A percentile compares a stretch with the other conserved stretches of the same genome.
Evolutionary conservation across 2,797 vertebrate species (phyloP).

Genomic region (Poecilia wingei): DNA sequence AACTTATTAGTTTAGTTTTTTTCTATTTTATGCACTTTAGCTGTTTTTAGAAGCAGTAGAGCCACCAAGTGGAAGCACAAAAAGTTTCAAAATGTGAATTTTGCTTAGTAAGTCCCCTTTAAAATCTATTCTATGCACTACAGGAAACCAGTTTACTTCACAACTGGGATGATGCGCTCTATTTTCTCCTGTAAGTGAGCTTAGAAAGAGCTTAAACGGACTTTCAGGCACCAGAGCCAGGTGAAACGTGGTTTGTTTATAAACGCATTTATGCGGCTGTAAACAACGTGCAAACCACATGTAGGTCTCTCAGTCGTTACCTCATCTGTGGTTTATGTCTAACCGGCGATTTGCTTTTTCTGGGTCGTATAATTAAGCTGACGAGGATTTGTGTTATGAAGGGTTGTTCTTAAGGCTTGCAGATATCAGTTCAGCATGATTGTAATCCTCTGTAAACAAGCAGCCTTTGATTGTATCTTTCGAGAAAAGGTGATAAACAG

Average conservation of each 20-base stretch:
- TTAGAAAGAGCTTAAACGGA: not conserved
- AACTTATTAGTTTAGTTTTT: too few species aligned
- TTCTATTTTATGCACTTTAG: too few species aligned
- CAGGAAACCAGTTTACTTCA: not conserved
- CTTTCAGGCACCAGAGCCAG: not conserved
- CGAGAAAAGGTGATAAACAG: conserved; percentile 31
- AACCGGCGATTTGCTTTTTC: not conserved
- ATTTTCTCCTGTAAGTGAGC: not conserved
- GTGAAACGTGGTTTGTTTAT: not conserved
- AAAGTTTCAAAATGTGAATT: too few species aligned
- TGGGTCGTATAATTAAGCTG: conserved; percentile 34
- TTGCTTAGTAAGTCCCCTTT: not conserved
- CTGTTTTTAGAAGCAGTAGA: too few species aligned
- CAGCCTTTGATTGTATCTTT: conserved; percentile 42
- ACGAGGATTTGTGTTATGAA: conserved; percentile 45
- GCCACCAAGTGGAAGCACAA: too few species aligned
- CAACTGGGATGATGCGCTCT: not conserved
- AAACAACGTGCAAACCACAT: not conserved
- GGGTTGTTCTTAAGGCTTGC: conserved; percentile 43
- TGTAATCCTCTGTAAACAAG: conserved; percentile 53
- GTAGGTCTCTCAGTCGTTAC: not conserved
- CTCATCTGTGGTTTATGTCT: conserved; percentile 4
- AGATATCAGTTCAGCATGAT: conserved; percentile 35
- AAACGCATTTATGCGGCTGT: not conserved
- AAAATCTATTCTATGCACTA: not conserved